A percentile compares a stretch with the other conserved stretches of the same genome.
phyloP scores from a whole-genome alignment of 2,797 vertebrate species.

The Peromyscus eremicus region DNA sequence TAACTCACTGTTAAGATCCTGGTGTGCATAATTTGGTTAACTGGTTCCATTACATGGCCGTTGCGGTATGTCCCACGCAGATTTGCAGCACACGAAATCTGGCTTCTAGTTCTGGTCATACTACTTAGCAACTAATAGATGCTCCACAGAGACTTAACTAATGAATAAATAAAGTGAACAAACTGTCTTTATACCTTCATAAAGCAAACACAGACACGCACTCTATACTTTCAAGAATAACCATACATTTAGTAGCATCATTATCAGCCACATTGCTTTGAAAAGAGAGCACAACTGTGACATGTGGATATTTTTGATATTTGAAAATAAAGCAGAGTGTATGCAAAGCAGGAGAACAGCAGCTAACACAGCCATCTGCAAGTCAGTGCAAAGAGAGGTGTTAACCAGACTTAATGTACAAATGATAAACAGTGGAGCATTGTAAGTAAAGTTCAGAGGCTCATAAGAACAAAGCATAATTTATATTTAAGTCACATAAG shows the following conservation, averaged over 20 bases:
- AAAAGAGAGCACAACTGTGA: conserved; percentile 1
- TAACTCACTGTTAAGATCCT: background rate
- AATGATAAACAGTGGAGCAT: conserved; percentile 45
- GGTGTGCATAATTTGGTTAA: background rate
- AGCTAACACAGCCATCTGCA: conserved; percentile 34
- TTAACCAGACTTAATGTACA: conserved; percentile 27
- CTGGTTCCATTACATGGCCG: background rate
- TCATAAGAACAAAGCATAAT: background rate
- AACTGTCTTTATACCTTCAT: background rate
- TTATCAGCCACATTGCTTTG: background rate
- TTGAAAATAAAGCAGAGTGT: conserved; percentile 32
- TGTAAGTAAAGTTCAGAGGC: background rate
- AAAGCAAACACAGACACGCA: background rate
- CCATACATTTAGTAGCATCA: background rate
- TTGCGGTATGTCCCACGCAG: background rate
- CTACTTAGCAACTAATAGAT: background rate
- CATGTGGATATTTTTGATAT: background rate
- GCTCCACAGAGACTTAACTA: conserved; percentile 1
- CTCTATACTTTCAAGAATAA: background rate
- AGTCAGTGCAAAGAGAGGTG: conserved; percentile 16
- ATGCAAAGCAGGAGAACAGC: background rate
- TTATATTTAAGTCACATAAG: background rate
- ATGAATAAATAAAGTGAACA: background rate
- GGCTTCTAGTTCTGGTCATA: background rate
- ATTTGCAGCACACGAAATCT: background rate